Percentiles rank a stretch among this genome's conserved stretches.
phyloP scores from a whole-genome alignment of 2,113 vertebrate genomes.

The Coracopsis vasa region DNA sequence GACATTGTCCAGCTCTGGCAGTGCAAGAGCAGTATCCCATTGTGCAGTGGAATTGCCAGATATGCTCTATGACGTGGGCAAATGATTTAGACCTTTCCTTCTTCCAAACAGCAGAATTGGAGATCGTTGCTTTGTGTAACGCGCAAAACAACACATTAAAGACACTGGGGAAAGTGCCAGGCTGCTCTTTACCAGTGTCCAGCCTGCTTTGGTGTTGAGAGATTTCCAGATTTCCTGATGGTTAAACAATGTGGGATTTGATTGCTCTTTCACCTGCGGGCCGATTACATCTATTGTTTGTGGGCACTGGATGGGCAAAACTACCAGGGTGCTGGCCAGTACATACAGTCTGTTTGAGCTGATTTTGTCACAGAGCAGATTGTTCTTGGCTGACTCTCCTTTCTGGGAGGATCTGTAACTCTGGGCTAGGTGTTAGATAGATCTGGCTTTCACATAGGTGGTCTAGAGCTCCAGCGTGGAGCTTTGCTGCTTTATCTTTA shows the following conservation, averaged over 20 bases:
- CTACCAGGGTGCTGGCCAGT: neutral
- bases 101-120: neutral
- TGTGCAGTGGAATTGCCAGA: neutral
- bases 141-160: neutral
- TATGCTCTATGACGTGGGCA: neutral
- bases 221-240: neutral
- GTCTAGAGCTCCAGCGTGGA: neutral
- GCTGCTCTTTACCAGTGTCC: neutral
- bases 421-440: neutral
- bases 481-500: neutral
- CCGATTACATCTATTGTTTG: neutral
- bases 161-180: neutral
- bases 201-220: neutral
- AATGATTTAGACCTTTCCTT: neutral
- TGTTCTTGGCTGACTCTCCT: neutral
- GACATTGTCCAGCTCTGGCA: neutral
- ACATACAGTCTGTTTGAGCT: neutral
- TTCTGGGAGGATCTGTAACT: neutral
- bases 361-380: neutral
- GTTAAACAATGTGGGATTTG: neutral
- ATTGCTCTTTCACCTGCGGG: conserved; percentile 11
- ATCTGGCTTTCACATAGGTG: neutral
- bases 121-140: neutral
- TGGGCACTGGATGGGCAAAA: conserved; percentile 6
- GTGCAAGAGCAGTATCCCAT: neutral